Percentiles rank a stretch among this genome's conserved stretches.
phyloP scores from a whole-genome alignment of 2,888 invertebrate species.

The Drosophila flavopinicola region DNA sequence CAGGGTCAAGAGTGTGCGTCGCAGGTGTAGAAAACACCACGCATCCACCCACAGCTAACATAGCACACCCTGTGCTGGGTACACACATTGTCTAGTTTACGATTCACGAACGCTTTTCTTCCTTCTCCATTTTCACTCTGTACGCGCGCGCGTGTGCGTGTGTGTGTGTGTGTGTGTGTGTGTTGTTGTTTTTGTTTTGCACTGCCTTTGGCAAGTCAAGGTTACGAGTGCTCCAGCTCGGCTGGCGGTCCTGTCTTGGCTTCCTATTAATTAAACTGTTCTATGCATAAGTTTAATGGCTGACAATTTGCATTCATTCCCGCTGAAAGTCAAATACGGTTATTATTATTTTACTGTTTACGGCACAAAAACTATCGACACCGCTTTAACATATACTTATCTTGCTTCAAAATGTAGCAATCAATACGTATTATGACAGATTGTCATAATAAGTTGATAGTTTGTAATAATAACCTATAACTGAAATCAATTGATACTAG shows the following conservation, averaged over 20 bases:
- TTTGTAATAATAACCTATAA: no score
- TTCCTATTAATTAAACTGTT: conserved; percentile 42
- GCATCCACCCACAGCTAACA: conserved; percentile 16
- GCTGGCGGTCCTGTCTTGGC: conserved; percentile 14
- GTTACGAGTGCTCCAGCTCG: conserved; percentile 42
- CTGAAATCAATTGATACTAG: no score
- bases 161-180: no score
- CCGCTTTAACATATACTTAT: background rate
- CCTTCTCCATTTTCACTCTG: conserved; percentile 9
- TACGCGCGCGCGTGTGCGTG: no score
- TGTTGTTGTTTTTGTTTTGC: conserved; percentile 21
- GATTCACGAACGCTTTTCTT: conserved; percentile 39
- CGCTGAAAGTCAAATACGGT: background rate
- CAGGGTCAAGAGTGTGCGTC: conserved; percentile 72
- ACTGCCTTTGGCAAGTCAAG: conserved; percentile 49
- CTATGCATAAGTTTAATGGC: conserved; percentile 30
- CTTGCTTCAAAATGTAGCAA: background rate
- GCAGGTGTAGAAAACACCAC: conserved; percentile 51
- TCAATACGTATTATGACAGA: no score
- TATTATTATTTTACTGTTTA: no score
- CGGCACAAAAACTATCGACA: no score
- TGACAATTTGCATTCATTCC: conserved; percentile 11
- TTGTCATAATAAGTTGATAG: no score
- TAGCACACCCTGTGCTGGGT: conserved; percentile 21
- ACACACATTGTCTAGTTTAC: conserved; percentile 50